Base-by-base conservation (phyloP, 2,888 invertebrate genomes). In the Ichneumoninae sp. region DNA sequence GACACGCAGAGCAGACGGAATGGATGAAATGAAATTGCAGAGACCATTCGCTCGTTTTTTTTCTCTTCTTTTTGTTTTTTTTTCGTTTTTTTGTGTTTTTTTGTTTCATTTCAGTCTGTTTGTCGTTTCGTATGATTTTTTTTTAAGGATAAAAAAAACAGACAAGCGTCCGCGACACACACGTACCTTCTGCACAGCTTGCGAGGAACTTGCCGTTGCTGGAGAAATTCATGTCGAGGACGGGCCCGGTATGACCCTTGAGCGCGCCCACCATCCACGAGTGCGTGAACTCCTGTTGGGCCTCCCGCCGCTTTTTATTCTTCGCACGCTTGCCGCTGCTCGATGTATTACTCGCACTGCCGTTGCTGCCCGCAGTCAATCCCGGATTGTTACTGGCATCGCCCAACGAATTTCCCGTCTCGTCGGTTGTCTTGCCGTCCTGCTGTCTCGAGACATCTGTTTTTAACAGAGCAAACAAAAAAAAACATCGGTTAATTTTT, bases 191-290 rank as follows among this genome's bases (percentile, higher is more conserved):
- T 89, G 97, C 96, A 91, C 97, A 96, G 83, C 97, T 96, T 84
- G 97, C 97, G 92, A 98, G 95, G 92, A 96, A 97, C 94, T 98
- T 98, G 88, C 97, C 97, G 94, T 97, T 98, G 83, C 96, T 95
- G 88, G 97, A 97, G 93, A 97, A 97, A 91, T 97, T 97, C 93
- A 98, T 95, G 90, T 97, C 96, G 26, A 96, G 94, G 66, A 98
- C 96, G 13, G 95, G 95, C 44, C 96, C 96, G 0, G 96, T 96
- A 93, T 98, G 98, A 16, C 97, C 97, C 93, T 98, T 98, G 88
- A 98, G 95, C 78, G 96, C 96, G 86, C 97, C 96, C 44, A 96
- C 94, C 86, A 97, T 94, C 97, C 97, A 98, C n/a, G 93, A 87
- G 75, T 93, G 93, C 19, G 90, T 87, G 70, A 93, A 93, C 70